Conservation (phyloP, 1,140 invertebrate genomes). For the Drosophila sechellia region DNA sequence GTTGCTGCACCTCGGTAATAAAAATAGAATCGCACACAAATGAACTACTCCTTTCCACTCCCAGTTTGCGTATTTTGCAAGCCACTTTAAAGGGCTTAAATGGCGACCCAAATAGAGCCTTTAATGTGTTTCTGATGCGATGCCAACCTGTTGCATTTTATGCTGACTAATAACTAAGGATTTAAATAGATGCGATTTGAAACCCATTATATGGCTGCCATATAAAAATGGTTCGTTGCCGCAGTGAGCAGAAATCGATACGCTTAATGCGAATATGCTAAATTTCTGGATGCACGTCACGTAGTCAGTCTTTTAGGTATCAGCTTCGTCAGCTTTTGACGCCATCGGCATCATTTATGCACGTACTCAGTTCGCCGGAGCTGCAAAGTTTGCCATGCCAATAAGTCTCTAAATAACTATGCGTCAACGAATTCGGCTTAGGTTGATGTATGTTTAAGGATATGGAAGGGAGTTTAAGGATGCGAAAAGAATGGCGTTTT, state of each 20-base stretch:
- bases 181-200: not conserved
- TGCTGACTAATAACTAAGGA: not conserved
- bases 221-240: not conserved
- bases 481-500: not conserved
- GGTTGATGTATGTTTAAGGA: conserved; percentile 4
- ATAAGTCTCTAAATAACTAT: conserved; percentile 9
- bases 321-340: conserved; percentile 22
- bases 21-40: not conserved
- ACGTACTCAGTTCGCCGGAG: conserved; percentile 31
- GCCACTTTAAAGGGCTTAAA: not conserved
- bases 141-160: conserved; percentile 15
- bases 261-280: conserved; percentile 12
- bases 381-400: conserved; percentile 22
- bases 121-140: conserved; percentile 3
- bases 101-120: not conserved
- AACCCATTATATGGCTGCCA: not conserved
- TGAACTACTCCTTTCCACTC: not conserved
- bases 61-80: conserved; percentile 2
- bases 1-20: conserved; percentile 15
- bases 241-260: conserved; percentile 19
- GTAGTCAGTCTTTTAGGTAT: conserved; percentile 36
- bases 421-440: conserved; percentile 11
- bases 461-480: not conserved
- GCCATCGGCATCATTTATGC: conserved; percentile 37
- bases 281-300: conserved; percentile 32